Conservation (phyloP, 1,140 invertebrate genomes). For the Triops cancriformis region DNA sequence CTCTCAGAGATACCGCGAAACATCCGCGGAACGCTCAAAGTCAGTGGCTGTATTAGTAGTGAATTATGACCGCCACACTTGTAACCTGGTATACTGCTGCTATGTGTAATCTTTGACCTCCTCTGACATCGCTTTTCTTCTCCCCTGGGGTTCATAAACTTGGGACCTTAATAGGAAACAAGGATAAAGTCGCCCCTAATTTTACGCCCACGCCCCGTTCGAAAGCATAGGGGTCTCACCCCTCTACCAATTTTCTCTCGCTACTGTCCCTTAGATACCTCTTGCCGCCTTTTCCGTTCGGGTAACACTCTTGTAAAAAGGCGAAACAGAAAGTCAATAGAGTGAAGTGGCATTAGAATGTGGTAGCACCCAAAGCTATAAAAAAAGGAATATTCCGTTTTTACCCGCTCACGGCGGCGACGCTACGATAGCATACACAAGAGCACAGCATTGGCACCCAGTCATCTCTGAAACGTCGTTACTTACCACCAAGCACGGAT, state of each 20-base stretch:
- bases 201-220: background rate
- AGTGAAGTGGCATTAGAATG: background rate
- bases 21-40: background rate
- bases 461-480: background rate
- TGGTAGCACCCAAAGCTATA: background rate
- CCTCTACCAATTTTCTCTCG: background rate
- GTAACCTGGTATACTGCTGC: too few species aligned
- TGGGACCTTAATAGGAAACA: background rate
- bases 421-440: background rate
- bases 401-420: background rate
- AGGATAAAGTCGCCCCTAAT: background rate
- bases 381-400: background rate
- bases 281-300: background rate
- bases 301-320: background rate
- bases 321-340: slow-evolving; percentile 7
- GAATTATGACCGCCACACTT: too few species aligned
- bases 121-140: too few species aligned
- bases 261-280: background rate
- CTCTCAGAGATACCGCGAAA: background rate
- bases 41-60: too few species aligned
- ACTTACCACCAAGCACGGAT: background rate
- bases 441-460: background rate
- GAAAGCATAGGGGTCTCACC: background rate
- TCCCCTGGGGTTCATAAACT: background rate
- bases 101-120: too few species aligned